phyloP scores from a whole-genome alignment of 2,888 invertebrate genomes.

The Fabriciana adippe region DNA sequence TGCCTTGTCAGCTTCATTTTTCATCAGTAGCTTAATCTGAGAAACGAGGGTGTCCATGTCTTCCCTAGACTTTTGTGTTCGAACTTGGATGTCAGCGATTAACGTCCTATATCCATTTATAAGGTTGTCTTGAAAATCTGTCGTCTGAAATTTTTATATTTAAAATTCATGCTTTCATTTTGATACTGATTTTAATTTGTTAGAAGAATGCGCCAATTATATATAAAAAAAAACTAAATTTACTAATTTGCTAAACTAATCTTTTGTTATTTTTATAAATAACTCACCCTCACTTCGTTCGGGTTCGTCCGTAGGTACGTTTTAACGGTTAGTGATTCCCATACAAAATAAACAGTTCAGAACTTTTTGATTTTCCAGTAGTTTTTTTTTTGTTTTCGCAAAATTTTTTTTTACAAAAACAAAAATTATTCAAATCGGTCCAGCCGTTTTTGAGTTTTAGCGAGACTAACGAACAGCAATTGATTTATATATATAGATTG shows the following conservation, averaged over 20 bases:
- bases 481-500: too few relatives aligned
- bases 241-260: not conserved
- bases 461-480: too few relatives aligned
- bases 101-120: conserved; percentile 76
- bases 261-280: too few relatives aligned
- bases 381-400: too few relatives aligned
- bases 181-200: not conserved
- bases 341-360: too few relatives aligned
- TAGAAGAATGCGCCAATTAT: not conserved
- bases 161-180: not conserved
- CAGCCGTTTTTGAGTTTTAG: too few relatives aligned
- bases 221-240: not conserved
- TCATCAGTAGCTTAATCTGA: conserved; percentile 76
- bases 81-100: conserved; percentile 74
- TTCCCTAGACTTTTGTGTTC: conserved; percentile 74
- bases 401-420: too few relatives aligned
- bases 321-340: too few relatives aligned
- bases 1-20: conserved; percentile 77
- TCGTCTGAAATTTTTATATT: conserved; percentile 56
- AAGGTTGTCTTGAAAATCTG: conserved; percentile 76
- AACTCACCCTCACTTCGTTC: too few relatives aligned
- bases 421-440: too few relatives aligned
- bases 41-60: conserved; percentile 78
- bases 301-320: too few relatives aligned
- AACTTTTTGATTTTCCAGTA: too few relatives aligned